These are phyloP conservation scores for Drosophila fulvimacula DNA, from an alignment of 2,888 invertebrate species.

Conservation along the genomic window DNA sequence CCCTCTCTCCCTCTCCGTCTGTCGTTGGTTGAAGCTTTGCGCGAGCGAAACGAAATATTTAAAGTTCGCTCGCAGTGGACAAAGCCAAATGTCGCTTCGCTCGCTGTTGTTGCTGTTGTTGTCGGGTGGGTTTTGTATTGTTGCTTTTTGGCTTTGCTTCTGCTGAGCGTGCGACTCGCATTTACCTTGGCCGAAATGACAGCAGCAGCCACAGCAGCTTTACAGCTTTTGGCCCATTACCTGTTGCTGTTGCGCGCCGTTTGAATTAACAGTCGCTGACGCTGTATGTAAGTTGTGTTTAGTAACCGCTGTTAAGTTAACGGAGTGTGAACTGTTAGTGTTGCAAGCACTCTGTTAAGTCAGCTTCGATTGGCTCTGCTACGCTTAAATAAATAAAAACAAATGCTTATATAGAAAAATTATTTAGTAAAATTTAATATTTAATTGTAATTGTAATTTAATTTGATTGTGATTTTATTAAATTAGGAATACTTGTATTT, in stretches of 20 bases:
- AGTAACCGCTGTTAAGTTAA: constrained; percentile 30
- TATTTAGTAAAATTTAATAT: neutral
- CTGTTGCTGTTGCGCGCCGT: constrained; percentile 50
- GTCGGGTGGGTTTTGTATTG: constrained; percentile 26
- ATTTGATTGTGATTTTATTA: no score
- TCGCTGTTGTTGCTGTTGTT: constrained; percentile 25
- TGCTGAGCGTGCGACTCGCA: constrained; percentile 40
- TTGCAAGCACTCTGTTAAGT: neutral
- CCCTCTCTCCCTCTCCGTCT: constrained; percentile 4
- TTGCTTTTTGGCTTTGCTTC: constrained; percentile 11
- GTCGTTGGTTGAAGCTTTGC: constrained; percentile 20
- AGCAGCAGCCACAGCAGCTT: constrained; percentile 38
- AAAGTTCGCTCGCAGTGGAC: constrained; percentile 49
- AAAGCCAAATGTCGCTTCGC: constrained; percentile 39
- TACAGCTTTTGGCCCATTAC: constrained; percentile 45
- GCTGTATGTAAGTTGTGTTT: constrained; percentile 13
- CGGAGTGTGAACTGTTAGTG: neutral
- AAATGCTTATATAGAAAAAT: neutral
- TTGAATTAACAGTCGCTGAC: constrained; percentile 11
- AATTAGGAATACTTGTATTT: no score
- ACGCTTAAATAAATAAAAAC: neutral
- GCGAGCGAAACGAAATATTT: constrained; percentile 33
- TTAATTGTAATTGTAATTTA: neutral
- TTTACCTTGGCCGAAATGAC: constrained; percentile 75
- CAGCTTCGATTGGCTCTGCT: neutral